These are phyloP conservation scores for Cavia porcellus DNA, from an alignment of 2,113 vertebrate species.

Conservation along the genomic window DNA sequence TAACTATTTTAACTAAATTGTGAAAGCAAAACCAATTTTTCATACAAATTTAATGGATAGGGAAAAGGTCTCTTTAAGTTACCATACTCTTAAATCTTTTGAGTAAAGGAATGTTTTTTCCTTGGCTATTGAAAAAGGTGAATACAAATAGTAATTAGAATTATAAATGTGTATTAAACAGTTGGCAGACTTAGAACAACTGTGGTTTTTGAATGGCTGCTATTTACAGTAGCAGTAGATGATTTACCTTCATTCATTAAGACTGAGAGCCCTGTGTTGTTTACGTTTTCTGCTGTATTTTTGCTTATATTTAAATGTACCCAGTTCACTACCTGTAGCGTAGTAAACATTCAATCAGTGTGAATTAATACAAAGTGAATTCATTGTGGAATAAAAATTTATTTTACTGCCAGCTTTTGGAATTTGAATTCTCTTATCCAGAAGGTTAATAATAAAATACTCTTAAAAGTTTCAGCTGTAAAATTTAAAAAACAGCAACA, in stretches of 20 bases:
- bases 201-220: slow-evolving; percentile 38
- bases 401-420: slow-evolving; percentile 55
- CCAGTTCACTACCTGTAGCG: not conserved
- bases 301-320: slow-evolving; percentile 49
- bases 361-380: slow-evolving; percentile 17
- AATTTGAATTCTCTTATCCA: slow-evolving; percentile 54
- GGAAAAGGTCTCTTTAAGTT: slow-evolving; percentile 47
- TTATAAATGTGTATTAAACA: slow-evolving; percentile 17
- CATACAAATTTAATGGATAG: not conserved
- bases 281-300: slow-evolving; percentile 48
- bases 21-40: slow-evolving; percentile 41
- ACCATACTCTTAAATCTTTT: slow-evolving; percentile 23
- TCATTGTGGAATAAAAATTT: slow-evolving; percentile 22
- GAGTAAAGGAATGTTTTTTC: slow-evolving; percentile 46
- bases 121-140: slow-evolving; percentile 28
- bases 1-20: slow-evolving; percentile 52
- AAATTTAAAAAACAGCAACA: slow-evolving; percentile 26
- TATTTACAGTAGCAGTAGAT: slow-evolving; percentile 24
- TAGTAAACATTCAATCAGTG: not conserved
- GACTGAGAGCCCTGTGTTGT: not conserved
- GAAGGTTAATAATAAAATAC: slow-evolving; percentile 46
- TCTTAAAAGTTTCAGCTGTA: not conserved
- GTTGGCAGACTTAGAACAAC: slow-evolving; percentile 29
- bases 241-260: slow-evolving; percentile 1
- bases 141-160: slow-evolving; percentile 7